These are phyloP conservation scores for Coelopa frigida DNA, from an alignment of 1,140 invertebrate species.

Conservation along the genomic window DNA sequence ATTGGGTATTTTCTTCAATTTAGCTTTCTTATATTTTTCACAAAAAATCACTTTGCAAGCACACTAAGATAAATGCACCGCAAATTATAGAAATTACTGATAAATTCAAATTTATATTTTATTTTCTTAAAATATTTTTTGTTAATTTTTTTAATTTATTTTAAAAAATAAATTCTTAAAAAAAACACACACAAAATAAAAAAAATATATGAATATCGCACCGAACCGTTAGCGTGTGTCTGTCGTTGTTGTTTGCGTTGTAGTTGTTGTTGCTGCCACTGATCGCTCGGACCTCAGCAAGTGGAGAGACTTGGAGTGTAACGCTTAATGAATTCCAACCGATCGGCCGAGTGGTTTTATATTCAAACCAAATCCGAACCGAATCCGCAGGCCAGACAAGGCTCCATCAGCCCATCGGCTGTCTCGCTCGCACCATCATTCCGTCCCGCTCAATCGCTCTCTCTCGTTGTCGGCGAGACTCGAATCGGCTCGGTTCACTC, in stretches of 20 bases:
- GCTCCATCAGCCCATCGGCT: too few relatives aligned
- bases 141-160: slow-evolving; percentile 4
- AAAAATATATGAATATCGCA: too few relatives aligned
- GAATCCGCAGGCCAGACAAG: too few relatives aligned
- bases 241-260: too few relatives aligned
- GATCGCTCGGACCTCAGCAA: slow-evolving; percentile 2
- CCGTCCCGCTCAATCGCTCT: too few relatives aligned
- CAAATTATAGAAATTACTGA: slow-evolving; percentile 5
- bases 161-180: too few relatives aligned
- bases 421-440: too few relatives aligned
- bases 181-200: background rate
- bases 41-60: background rate
- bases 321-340: slow-evolving; percentile 45
- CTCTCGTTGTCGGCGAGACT: too few relatives aligned
- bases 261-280: too few relatives aligned
- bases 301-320: slow-evolving; percentile 31
- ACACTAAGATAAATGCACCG: background rate
- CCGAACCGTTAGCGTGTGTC: too few relatives aligned
- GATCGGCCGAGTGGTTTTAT: slow-evolving; percentile 44
- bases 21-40: background rate
- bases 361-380: slow-evolving; percentile 21
- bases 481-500: too few relatives aligned
- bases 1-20: background rate
- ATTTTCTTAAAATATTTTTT: background rate
- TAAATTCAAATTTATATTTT: too few relatives aligned